Evolutionary conservation across 1,140 invertebrate genomes (phyloP).

Genomic region (Thaumetopoea pityocampa): DNA sequence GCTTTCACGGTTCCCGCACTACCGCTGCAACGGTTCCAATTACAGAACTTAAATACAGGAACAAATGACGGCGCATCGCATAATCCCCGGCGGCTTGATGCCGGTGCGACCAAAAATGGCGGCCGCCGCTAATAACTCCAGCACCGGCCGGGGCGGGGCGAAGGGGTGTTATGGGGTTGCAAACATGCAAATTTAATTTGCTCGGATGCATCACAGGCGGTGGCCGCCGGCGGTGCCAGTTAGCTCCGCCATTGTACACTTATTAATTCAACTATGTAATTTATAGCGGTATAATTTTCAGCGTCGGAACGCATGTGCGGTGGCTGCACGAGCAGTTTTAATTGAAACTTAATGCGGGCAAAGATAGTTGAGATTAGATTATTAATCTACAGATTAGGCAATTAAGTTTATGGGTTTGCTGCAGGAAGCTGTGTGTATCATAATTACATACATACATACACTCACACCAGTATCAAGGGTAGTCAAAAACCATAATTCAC

Average conservation of each 20-base stretch:
- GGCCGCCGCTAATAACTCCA: constrained; percentile 23
- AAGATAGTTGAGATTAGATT: constrained; percentile 5
- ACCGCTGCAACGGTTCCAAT: constrained; percentile 13
- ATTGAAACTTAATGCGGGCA: constrained; percentile 69
- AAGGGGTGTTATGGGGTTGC: constrained; percentile 44
- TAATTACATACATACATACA: too few relatives aligned
- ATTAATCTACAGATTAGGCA: too few relatives aligned
- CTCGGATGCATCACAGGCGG: constrained; percentile 42
- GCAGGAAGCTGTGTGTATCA: too few relatives aligned
- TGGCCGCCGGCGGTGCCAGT: constrained; percentile 42
- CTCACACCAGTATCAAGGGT: too few relatives aligned
- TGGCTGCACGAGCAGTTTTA: constrained; percentile 56
- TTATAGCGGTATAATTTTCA: constrained; percentile 45
- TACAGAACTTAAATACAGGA: constrained; percentile 18
- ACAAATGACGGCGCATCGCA: constrained; percentile 21
- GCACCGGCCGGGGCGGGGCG: constrained; percentile 28
- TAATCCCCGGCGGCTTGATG: constrained; percentile 16
- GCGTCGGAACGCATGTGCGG: constrained; percentile 20
- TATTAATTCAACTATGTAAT: constrained; percentile 68
- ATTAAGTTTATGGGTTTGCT: too few relatives aligned
- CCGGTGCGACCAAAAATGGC: constrained; percentile 36
- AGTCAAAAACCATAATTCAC: too few relatives aligned
- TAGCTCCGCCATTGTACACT: constrained; percentile 55
- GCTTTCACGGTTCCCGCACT: too few relatives aligned
- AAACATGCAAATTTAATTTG: constrained; percentile 67